Evolutionary conservation across 2,797 vertebrate species (phyloP).

Genomic region (Chrysocyon brachyurus): DNA sequence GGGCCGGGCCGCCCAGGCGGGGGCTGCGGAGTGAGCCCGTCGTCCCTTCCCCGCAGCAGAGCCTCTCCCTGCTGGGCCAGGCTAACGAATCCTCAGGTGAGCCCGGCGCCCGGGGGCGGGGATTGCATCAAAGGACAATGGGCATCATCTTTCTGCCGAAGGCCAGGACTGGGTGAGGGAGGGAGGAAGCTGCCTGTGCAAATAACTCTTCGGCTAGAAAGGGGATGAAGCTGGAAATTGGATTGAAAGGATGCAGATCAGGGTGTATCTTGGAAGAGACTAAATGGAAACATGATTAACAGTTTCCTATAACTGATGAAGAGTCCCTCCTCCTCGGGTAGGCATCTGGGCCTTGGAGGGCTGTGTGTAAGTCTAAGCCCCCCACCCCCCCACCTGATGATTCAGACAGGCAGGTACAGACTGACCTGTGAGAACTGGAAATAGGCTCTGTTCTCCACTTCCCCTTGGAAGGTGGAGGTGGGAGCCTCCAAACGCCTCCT

Average conservation of each 20-base stretch:
- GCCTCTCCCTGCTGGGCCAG: neutral
- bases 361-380: neutral
- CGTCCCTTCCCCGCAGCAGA: neutral
- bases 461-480: neutral
- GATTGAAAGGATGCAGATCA: neutral
- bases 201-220: neutral
- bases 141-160: neutral
- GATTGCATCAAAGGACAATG: neutral
- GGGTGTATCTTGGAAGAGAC: conserved; percentile 45
- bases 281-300: conserved; percentile 52
- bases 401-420: neutral
- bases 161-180: neutral
- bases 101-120: neutral
- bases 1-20: neutral
- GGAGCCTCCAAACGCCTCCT: neutral
- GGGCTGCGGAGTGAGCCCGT: neutral
- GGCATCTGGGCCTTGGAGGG: neutral
- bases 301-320: neutral
- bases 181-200: neutral
- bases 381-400: neutral
- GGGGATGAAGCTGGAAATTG: neutral
- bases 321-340: neutral
- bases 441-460: neutral
- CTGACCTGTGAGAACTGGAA: neutral
- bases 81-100: neutral